Evolutionary conservation across 2,113 vertebrate genomes (phyloP), one percentile per base, ranked within the genome.

Genomic region (Seriola aureovittata): DNA sequence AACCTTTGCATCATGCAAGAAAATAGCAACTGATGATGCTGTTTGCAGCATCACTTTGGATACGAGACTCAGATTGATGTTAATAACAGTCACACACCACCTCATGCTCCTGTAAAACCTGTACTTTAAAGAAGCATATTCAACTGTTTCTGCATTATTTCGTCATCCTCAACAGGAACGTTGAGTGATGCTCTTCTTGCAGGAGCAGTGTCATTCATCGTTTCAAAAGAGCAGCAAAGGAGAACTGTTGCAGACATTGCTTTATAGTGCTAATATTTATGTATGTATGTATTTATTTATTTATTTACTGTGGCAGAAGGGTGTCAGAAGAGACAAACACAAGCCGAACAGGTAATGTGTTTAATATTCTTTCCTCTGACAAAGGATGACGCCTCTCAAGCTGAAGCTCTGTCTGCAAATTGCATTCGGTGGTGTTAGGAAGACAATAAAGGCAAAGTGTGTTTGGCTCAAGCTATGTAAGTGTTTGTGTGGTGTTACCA

Each of bases 71-170:
- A 12, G 23, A 34, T 9, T 54, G 29, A 44, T 58, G 32, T 29
- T 64, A 10, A 64, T 48, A 16, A 17, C 46, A 71, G 19, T 17
- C 21, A 13, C n/a, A 6, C 10, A 57, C 71, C 19, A 46, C 40
- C 62, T 73, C 21, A 5, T 40, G 25, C 34, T 23, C 6, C 3
- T 2, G 25, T 10, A 34, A 25, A 59, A 63, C 59, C 54, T 76
- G 13, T 9, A 10, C 25, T 76, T 70, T 48, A 42, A 10, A 78
- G 14, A 74, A n/a, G 8, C n/a, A 0, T 32, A 12, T 58, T 52
- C 63, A 71, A 75, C 23, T 44, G 46, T 86, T 90, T 90, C 75
- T 50, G 29, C 57, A 64, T 71, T 55, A 60, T 88, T 86, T 86
- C 65, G 54, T 88, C 89, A 88, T 78, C 44, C 42, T 44, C 38